Conservation (phyloP, 2,888 invertebrate species). For the Pachydiplax longipennis region DNA sequence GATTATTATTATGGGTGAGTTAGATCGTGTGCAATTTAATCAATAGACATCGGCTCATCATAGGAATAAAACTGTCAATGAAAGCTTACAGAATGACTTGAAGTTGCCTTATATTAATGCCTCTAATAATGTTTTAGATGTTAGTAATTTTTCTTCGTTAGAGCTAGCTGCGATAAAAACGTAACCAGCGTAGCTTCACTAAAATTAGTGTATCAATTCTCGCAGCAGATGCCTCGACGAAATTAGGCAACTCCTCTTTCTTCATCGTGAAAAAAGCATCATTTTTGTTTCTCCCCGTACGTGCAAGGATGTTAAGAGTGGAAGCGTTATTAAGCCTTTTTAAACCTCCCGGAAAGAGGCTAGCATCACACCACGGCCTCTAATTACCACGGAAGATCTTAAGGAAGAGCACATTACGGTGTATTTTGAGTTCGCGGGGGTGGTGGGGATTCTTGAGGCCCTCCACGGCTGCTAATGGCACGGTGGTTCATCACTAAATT, state of each 20-base stretch:
- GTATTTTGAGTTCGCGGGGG: too few relatives aligned
- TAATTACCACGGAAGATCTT: neutral
- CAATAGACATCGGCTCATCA: too few relatives aligned
- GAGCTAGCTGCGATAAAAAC: too few relatives aligned
- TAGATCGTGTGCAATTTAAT: too few relatives aligned
- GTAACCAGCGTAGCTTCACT: too few relatives aligned
- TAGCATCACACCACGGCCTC: neutral
- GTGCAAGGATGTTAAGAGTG: neutral
- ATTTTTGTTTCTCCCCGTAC: neutral
- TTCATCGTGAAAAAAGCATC: neutral
- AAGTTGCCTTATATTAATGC: too few relatives aligned
- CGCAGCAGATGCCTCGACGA: neutral
- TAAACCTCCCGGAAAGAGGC: neutral
- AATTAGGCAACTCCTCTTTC: neutral
- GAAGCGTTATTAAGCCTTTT: neutral
- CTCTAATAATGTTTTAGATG: too few relatives aligned
- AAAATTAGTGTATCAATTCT: neutral
- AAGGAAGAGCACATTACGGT: neutral
- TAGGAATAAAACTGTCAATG: too few relatives aligned
- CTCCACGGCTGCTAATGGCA: slow-evolving; percentile 5
- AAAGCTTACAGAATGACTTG: too few relatives aligned
- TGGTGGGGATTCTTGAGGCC: too few relatives aligned
- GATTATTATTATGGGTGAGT: too few relatives aligned
- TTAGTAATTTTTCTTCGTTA: too few relatives aligned
- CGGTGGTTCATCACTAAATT: slow-evolving; percentile 2